These are phyloP conservation scores for Hypsopygia costalis DNA, from an alignment of 2,888 invertebrate genomes.

Conservation along the genomic window DNA sequence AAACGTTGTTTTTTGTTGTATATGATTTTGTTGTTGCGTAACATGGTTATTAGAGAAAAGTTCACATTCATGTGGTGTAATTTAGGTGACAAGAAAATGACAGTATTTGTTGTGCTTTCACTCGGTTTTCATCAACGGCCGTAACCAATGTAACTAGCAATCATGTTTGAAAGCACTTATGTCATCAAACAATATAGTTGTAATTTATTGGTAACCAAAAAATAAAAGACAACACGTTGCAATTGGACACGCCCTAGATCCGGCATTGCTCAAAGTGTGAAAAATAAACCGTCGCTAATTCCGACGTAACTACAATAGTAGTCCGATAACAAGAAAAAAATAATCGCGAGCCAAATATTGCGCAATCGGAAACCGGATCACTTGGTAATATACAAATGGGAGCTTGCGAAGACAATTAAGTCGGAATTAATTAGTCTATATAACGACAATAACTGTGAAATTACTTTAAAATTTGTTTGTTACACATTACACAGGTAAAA, in stretches of 20 bases:
- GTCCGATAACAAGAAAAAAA: conserved; percentile 30
- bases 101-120: conserved; percentile 14
- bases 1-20: conserved; percentile 10
- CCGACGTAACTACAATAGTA: conserved; percentile 40
- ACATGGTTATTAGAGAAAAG: neutral
- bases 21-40: neutral
- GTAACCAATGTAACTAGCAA: conserved; percentile 13
- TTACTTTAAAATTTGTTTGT: too few relatives aligned
- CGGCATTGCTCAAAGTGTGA: conserved; percentile 42
- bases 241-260: conserved; percentile 53
- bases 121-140: conserved; percentile 12
- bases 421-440: neutral
- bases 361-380: conserved; percentile 25
- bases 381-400: conserved; percentile 11
- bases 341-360: conserved; percentile 25
- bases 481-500: too few relatives aligned
- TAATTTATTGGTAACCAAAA: conserved; percentile 35
- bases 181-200: conserved; percentile 28
- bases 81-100: conserved; percentile 4
- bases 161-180: conserved; percentile 31
- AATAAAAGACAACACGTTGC: conserved; percentile 26
- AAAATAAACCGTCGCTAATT: conserved; percentile 35
- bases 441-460: too few relatives aligned
- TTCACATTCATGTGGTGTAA: conserved; percentile 1
- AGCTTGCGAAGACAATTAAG: neutral